phyloP scores from a whole-genome alignment of 1,140 invertebrate species.

The Lordiphosa stackelbergi region DNA sequence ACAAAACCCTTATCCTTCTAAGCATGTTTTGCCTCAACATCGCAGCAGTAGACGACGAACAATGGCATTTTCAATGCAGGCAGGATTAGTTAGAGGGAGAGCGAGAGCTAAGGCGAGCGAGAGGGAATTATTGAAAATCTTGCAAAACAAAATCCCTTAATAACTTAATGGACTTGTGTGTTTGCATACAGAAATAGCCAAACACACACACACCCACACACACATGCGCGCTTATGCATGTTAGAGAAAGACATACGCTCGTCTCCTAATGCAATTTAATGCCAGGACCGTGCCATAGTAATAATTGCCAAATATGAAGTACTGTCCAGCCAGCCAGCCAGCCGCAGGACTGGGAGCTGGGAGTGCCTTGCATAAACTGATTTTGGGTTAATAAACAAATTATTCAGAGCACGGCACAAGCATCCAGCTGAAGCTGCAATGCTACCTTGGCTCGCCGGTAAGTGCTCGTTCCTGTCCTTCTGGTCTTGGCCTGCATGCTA shows the following conservation, averaged over 20 bases:
- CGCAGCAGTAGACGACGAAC: not conserved
- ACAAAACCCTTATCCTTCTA: constrained; percentile 26
- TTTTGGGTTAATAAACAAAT: constrained; percentile 72
- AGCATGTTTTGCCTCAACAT: constrained; percentile 4
- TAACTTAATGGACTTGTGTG: constrained; percentile 72
- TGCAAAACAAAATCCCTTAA: constrained; percentile 66
- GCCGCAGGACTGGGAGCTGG: constrained; percentile 4
- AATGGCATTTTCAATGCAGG: constrained; percentile 26
- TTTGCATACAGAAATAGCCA: constrained; percentile 42
- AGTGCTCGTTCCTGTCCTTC: constrained; percentile 20
- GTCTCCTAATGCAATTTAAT: constrained; percentile 39
- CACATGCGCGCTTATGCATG: not conserved
- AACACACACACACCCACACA: constrained; percentile 16
- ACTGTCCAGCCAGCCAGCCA: constrained; percentile 3
- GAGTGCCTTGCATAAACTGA: constrained; percentile 54
- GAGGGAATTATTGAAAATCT: constrained; percentile 48
- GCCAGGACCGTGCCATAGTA: constrained; percentile 38
- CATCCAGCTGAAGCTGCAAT: constrained; percentile 29
- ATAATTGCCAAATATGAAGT: constrained; percentile 60
- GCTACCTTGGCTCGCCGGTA: constrained; percentile 23
- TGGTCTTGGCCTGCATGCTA: constrained; percentile 45
- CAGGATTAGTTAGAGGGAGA: constrained; percentile 25
- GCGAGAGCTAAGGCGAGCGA: constrained; percentile 21
- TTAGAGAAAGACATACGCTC: constrained; percentile 21
- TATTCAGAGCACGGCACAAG: constrained; percentile 55